phyloP scores from a whole-genome alignment of 1,140 invertebrate species.

The Drosophila arizonae region DNA sequence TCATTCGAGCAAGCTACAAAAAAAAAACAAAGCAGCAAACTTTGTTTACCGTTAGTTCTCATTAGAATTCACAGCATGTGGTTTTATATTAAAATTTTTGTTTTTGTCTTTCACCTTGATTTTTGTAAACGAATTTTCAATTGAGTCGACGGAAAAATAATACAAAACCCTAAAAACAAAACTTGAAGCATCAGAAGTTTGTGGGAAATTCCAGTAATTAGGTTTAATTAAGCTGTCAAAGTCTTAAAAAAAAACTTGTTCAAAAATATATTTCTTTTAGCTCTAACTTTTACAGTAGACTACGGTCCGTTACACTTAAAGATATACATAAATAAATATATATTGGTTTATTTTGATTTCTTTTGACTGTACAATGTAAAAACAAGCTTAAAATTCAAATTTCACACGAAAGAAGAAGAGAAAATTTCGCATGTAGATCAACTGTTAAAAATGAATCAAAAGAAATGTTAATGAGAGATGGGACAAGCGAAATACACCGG shows the following conservation, averaged over 20 bases:
- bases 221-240: constrained; percentile 1
- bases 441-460: constrained; percentile 7
- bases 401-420: constrained; percentile 18
- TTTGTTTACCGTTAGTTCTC: constrained; percentile 27
- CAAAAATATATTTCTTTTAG: not conserved
- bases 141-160: constrained; percentile 13
- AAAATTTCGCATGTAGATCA: constrained; percentile 19
- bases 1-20: not conserved
- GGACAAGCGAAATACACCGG: constrained; percentile 13
- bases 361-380: not conserved
- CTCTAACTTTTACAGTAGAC: not conserved
- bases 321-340: not conserved
- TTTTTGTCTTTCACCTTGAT: not conserved
- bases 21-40: constrained; percentile 3
- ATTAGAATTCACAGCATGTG: constrained; percentile 48
- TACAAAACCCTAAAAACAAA: not conserved
- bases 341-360: not conserved
- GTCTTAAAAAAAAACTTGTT: not conserved
- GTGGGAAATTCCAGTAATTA: not conserved
- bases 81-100: constrained; percentile 6
- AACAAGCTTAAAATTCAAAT: constrained; percentile 17
- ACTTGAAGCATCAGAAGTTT: not conserved
- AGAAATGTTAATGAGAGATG: constrained; percentile 6
- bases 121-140: constrained; percentile 33
- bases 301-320: not conserved